Evolutionary conservation across 2,888 invertebrate species (phyloP).

Genomic region (Parapristionchus giblindavisi): DNA sequence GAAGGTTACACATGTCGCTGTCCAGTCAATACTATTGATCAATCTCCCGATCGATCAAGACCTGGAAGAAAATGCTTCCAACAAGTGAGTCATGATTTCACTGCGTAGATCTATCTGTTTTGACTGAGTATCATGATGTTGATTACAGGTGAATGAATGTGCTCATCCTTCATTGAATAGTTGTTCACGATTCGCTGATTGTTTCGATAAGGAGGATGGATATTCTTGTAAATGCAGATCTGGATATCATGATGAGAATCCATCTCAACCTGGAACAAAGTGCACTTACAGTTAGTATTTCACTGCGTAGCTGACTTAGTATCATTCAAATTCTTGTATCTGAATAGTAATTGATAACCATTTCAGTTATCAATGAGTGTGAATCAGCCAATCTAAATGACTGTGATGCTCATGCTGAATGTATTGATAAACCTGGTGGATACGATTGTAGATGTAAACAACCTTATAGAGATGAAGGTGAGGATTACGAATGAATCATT

Average conservation of each 20-base stretch:
- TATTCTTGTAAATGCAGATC: constrained; percentile 61
- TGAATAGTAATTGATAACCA: constrained; percentile 4
- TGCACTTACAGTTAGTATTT: constrained; percentile 58
- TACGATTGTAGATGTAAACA: constrained; percentile 61
- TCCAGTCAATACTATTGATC: constrained; percentile 62
- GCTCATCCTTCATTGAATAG: constrained; percentile 65
- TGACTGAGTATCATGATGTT: background rate
- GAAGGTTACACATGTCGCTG: constrained; percentile 75
- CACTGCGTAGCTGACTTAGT: background rate
- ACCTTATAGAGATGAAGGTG: constrained; percentile 62
- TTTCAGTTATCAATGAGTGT: constrained; percentile 68
- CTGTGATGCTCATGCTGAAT: constrained; percentile 66
- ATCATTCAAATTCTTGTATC: background rate
- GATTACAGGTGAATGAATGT: constrained; percentile 61
- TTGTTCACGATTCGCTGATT: constrained; percentile 68
- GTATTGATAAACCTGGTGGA: constrained; percentile 66
- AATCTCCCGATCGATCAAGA: constrained; percentile 62
- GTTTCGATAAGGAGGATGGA: constrained; percentile 65
- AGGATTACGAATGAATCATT: no score
- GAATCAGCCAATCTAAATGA: constrained; percentile 68
- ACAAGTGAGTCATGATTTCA: constrained; percentile 37
- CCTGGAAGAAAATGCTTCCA: constrained; percentile 65
- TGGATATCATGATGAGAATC: constrained; percentile 68
- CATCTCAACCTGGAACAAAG: constrained; percentile 62
- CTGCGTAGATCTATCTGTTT: background rate